Percentiles rank a stretch among this genome's conserved stretches.
Conservation (phyloP, 2,113 vertebrate species). For the Scomber japonicus region DNA sequence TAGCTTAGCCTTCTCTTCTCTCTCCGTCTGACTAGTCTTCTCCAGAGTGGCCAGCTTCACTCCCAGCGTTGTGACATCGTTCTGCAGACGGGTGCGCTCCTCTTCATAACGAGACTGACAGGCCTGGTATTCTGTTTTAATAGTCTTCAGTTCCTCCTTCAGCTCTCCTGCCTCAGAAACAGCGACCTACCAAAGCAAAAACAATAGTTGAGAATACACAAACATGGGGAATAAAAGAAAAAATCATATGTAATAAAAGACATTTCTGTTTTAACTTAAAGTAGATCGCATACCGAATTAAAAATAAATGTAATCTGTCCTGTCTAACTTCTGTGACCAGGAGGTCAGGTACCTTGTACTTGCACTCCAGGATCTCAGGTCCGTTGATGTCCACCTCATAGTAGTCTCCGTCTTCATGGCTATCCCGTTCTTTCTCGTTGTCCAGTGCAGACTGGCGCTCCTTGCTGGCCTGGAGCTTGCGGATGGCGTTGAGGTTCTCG, state of each 20-base stretch:
- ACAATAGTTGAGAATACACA: background rate
- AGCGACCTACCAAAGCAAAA: slow-evolving; percentile 81
- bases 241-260: background rate
- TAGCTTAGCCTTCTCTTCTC: slow-evolving; percentile 87
- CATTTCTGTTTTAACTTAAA: background rate
- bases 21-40: slow-evolving; percentile 87
- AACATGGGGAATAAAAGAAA: background rate
- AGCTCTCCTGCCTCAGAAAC: slow-evolving; percentile 93
- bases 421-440: slow-evolving; percentile 95
- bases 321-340: background rate
- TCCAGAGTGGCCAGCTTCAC: slow-evolving; percentile 91
- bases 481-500: slow-evolving; percentile 91
- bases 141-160: slow-evolving; percentile 93
- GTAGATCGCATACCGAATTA: background rate
- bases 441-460: slow-evolving; percentile 96
- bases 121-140: slow-evolving; percentile 90
- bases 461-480: slow-evolving; percentile 94
- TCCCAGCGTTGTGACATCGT: slow-evolving; percentile 87
- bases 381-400: slow-evolving; percentile 98
- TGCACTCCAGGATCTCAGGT: slow-evolving; percentile 97
- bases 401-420: slow-evolving; percentile 96
- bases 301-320: background rate
- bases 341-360: slow-evolving; percentile 88
- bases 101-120: slow-evolving; percentile 90
- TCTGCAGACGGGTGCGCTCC: slow-evolving; percentile 90